Percentiles rank a stretch among this genome's conserved stretches.
These are phyloP conservation scores for Hyles vespertilio DNA, from an alignment of 1,140 invertebrate species.

Conservation along the genomic window DNA sequence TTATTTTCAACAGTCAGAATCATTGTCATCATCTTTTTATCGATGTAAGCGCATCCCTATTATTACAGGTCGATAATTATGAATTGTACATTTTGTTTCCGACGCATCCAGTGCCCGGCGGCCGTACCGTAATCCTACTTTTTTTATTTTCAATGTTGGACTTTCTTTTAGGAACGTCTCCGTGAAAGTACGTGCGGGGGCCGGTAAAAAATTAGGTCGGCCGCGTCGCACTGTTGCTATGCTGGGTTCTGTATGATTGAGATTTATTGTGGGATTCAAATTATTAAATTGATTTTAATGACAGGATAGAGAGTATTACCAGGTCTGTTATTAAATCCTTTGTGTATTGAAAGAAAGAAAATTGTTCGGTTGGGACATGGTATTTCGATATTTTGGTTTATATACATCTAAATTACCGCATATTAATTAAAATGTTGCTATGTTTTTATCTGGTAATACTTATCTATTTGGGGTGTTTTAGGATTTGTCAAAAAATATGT, in stretches of 20 bases:
- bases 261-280: background rate
- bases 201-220: conserved; percentile 14
- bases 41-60: conserved; percentile 45
- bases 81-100: conserved; percentile 54
- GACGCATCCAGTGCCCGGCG: conserved; percentile 33
- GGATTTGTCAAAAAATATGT: too few species aligned
- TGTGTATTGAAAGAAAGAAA: too few species aligned
- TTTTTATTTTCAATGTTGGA: conserved; percentile 44
- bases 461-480: too few species aligned
- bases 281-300: too few species aligned
- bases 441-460: too few species aligned
- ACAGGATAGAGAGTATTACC: too few species aligned
- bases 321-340: too few species aligned
- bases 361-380: too few species aligned
- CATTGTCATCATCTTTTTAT: conserved; percentile 17
- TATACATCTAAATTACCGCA: too few species aligned
- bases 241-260: conserved; percentile 6
- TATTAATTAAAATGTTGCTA: too few species aligned
- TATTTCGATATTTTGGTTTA: too few species aligned
- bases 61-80: conserved; percentile 47
- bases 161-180: conserved; percentile 62
- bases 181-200: conserved; percentile 50
- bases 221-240: background rate
- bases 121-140: conserved; percentile 48
- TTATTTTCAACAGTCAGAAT: too few species aligned